Percentiles rank a stretch among this genome's conserved stretches.
These are phyloP conservation scores for Nasua narica DNA, from an alignment of 2,797 vertebrate genomes.

Conservation along the genomic window DNA sequence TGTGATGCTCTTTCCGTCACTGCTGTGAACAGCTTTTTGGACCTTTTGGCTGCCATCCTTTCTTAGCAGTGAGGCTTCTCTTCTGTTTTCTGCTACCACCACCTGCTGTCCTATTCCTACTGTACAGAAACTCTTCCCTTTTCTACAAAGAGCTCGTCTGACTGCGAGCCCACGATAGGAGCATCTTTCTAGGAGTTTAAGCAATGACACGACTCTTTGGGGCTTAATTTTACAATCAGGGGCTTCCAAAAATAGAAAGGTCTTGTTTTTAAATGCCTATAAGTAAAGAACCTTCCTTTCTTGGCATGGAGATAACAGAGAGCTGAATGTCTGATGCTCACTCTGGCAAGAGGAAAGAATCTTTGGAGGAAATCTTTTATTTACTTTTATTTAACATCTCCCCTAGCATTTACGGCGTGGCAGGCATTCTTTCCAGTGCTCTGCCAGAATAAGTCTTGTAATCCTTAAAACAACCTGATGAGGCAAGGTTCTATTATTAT, in stretches of 20 bases:
- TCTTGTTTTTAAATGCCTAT: slow-evolving; percentile 1
- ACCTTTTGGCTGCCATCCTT: slow-evolving; percentile 9
- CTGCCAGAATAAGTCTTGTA: neutral
- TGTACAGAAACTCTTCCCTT: slow-evolving; percentile 47
- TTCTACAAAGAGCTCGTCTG: slow-evolving; percentile 23
- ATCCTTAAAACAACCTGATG: neutral
- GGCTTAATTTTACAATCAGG: neutral
- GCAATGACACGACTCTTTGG: neutral
- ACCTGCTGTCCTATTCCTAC: slow-evolving; percentile 73
- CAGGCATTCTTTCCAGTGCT: neutral
- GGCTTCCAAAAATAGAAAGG: slow-evolving; percentile 7
- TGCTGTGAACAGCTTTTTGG: slow-evolving; percentile 12
- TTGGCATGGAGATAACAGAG: neutral
- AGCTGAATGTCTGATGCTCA: neutral
- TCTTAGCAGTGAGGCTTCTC: slow-evolving; percentile 30
- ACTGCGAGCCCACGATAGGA: neutral
- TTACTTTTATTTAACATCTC: slow-evolving; percentile 20
- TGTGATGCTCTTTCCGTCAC: neutral
- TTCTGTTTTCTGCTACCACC: slow-evolving; percentile 75
- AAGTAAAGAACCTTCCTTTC: slow-evolving; percentile 9
- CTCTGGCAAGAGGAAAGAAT: neutral
- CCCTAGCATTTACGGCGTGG: neutral
- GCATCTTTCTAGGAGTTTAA: neutral
- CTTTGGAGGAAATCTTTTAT: neutral
- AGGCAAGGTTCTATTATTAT: neutral